Evolutionary conservation across 2,888 invertebrate species (phyloP).

Genomic region (Mythimna pallens): DNA sequence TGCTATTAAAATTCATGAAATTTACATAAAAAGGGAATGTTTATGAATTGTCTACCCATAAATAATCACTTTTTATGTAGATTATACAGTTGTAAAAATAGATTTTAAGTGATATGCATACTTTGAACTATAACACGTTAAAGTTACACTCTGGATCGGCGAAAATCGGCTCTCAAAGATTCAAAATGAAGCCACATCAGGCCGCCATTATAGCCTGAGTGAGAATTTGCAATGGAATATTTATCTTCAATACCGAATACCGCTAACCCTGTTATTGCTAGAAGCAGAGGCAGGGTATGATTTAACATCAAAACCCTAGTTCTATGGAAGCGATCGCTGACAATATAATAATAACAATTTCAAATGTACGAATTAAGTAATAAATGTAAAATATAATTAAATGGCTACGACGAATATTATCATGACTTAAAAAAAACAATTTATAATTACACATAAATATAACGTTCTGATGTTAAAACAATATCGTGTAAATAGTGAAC

Average conservation of each 20-base stretch:
- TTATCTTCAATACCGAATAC: slow-evolving; percentile 49
- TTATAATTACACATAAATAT: background rate
- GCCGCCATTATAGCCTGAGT: background rate
- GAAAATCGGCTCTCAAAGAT: background rate
- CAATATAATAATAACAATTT: slow-evolving; percentile 50
- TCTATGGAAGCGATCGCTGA: slow-evolving; percentile 41
- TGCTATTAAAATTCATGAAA: slow-evolving; percentile 4
- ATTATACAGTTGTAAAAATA: slow-evolving; percentile 20
- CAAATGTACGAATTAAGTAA: slow-evolving; percentile 28
- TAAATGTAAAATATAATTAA: slow-evolving; percentile 15
- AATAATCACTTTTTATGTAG: background rate
- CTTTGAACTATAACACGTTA: background rate
- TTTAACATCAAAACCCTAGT: slow-evolving; percentile 14
- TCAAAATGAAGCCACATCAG: slow-evolving; percentile 2
- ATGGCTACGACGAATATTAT: slow-evolving; percentile 5
- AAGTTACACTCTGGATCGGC: background rate
- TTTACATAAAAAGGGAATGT: slow-evolving; percentile 23
- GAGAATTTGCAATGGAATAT: slow-evolving; percentile 42
- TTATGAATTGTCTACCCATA: background rate
- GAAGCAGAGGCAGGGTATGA: slow-evolving; percentile 21
- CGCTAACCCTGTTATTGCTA: slow-evolving; percentile 34
- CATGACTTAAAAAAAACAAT: slow-evolving; percentile 1
- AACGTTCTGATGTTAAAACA: slow-evolving; percentile 15
- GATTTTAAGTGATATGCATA: slow-evolving; percentile 12
- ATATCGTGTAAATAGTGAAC: slow-evolving; percentile 46